Percentiles rank a stretch among this genome's conserved stretches.
These are phyloP conservation scores for Sandelia bainsii DNA, from an alignment of 2,797 vertebrate species.

Conservation along the genomic window DNA sequence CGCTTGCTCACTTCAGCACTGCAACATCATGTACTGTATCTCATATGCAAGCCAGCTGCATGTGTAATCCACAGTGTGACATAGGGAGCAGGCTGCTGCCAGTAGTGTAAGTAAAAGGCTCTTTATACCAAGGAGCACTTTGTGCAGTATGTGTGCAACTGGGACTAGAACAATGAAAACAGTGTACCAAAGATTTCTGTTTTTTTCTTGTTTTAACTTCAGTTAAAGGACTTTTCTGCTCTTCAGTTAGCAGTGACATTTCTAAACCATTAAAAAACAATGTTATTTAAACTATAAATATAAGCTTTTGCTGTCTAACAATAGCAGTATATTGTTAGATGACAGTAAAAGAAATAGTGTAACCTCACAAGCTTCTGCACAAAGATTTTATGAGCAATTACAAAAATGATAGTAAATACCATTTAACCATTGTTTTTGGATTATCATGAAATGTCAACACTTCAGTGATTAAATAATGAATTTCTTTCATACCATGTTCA, in stretches of 20 bases:
- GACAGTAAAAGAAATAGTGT: no score
- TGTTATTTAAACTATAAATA: neutral
- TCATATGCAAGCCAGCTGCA: slow-evolving; percentile 40
- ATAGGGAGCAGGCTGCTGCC: slow-evolving; percentile 1
- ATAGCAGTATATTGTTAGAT: neutral
- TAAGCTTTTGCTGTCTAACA: neutral
- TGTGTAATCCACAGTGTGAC: slow-evolving; percentile 53
- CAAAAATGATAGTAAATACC: slow-evolving; percentile 7
- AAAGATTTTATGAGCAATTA: neutral
- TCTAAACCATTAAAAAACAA: neutral
- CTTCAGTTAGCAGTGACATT: slow-evolving; percentile 3
- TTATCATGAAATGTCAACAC: slow-evolving; percentile 27
- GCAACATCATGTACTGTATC: slow-evolving; percentile 35
- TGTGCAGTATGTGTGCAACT: slow-evolving; percentile 18
- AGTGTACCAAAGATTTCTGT: neutral
- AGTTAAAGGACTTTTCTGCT: neutral
- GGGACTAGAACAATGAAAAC: slow-evolving; percentile 34
- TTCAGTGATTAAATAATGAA: slow-evolving; percentile 15
- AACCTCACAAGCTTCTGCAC: neutral
- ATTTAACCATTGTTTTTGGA: slow-evolving; percentile 2
- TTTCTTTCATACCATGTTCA: slow-evolving; percentile 3
- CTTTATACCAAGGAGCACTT: slow-evolving; percentile 43
- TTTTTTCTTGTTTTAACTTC: slow-evolving; percentile 11
- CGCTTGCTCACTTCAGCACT: slow-evolving; percentile 22
- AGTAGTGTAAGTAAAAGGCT: slow-evolving; percentile 25